Evolutionary conservation across 2,113 vertebrate genomes (phyloP).

Genomic region (Polyodon spathula): DNA sequence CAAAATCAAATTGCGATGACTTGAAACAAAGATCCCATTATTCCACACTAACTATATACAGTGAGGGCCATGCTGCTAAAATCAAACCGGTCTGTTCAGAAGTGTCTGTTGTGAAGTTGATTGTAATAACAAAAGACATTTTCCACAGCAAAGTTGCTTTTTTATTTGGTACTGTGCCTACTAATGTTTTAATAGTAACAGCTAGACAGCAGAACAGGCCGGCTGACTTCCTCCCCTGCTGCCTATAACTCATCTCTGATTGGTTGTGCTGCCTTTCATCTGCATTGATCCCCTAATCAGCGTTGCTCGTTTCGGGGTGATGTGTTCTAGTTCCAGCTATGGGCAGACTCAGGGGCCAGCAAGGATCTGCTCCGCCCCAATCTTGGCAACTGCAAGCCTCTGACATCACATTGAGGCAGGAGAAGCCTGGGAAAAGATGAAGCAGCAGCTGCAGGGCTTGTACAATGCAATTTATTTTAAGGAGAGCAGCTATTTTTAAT

Average conservation of each 20-base stretch:
- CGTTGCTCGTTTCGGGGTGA: constrained; percentile 25
- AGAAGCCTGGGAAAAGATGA: constrained; percentile 20
- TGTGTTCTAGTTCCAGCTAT: constrained; percentile 31
- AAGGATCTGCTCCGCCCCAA: constrained; percentile 18
- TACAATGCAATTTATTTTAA: constrained; percentile 8
- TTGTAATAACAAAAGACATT: constrained; percentile 22
- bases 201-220: constrained; percentile 41
- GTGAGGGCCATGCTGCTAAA: too few relatives aligned
- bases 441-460: background rate
- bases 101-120: constrained; percentile 11
- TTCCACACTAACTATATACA: too few relatives aligned
- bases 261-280: constrained; percentile 46
- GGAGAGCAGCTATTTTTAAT: constrained; percentile 17
- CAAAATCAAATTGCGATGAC: too few relatives aligned
- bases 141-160: constrained; percentile 21
- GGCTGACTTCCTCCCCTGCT: constrained; percentile 49
- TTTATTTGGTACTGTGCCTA: constrained; percentile 37
- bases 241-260: constrained; percentile 50
- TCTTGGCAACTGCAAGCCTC: constrained; percentile 21
- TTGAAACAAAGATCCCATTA: too few relatives aligned
- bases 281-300: constrained; percentile 36
- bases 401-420: constrained; percentile 28
- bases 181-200: constrained; percentile 39
- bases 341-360: constrained; percentile 17
- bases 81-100: background rate